Base-by-base conservation (phyloP, 2,113 vertebrate genomes). In the Tetrax tetrax region DNA sequence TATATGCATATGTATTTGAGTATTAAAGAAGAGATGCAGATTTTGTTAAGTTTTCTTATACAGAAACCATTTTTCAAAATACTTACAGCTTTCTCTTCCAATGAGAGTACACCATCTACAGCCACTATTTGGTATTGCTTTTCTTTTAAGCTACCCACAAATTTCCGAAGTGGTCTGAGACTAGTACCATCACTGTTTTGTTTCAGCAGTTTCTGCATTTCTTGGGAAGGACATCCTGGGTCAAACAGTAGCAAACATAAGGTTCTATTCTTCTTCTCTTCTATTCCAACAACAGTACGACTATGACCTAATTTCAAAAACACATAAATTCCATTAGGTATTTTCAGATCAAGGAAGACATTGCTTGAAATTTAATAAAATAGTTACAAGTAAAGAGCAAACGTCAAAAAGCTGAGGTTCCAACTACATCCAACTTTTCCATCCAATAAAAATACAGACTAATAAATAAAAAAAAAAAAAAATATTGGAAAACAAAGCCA, bases 41-140 rank as follows among this genome's bases (percentile, higher is more conserved):
- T 77, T 63, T 31, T 80, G 22, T 19, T 61, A 43, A 17, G 31
- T 53, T 57, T 83, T 82, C 59, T 75, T 18, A 33, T n/a, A 60
- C 13, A 63, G 11, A 76, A 88, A 37, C 23, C n/a, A 5, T 53
- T 83, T 65, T 33, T 41, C 7, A 1, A 43, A 93, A 91, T 85
- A 98, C 98, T 98, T 97, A 99, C 99, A 89, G 90, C 88, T 97
- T 98, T 99, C 92, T 99, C 99, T 72, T 99, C 98, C 47, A 96
- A 78, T n/a, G 99, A 98, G 45, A 99, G 97, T 15, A 98, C 43
- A 8, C 98, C 99, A 88, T 98, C 98, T 91, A 98, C 97, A 74
- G 98, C 94, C 93, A 99, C 98, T 90, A 99, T 97, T 92, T 99
- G 99, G 97, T 99, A 99, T 38, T 99, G 99, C 80, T 97, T 98